Conservation (phyloP, 2,888 invertebrate genomes). For the Oscheius sp. region DNA sequence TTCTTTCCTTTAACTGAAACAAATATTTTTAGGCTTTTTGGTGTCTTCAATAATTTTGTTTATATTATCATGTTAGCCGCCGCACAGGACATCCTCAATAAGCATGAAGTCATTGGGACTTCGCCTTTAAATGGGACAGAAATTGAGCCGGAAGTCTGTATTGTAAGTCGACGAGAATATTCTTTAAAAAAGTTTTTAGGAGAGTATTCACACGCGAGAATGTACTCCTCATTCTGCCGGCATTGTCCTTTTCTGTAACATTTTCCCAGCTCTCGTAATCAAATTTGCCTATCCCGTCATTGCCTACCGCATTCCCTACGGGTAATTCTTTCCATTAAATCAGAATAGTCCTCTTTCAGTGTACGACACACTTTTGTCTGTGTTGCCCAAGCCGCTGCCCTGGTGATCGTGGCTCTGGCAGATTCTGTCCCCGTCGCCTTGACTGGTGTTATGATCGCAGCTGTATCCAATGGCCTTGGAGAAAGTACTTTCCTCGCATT, state of each 20-base stretch:
- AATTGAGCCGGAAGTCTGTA: not conserved
- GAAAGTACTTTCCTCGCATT: slow-evolving; percentile 38
- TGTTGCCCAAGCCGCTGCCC: slow-evolving; percentile 19
- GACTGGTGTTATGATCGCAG: slow-evolving; percentile 33
- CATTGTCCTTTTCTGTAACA: slow-evolving; percentile 41
- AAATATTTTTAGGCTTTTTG: slow-evolving; percentile 26
- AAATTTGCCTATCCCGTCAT: slow-evolving; percentile 37
- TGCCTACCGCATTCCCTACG: slow-evolving; percentile 36
- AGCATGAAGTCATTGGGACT: slow-evolving; percentile 1
- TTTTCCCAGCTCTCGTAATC: slow-evolving; percentile 39
- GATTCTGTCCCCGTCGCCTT: slow-evolving; percentile 31
- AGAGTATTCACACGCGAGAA: not conserved
- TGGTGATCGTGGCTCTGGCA: slow-evolving; percentile 34
- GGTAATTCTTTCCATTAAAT: slow-evolving; percentile 25
- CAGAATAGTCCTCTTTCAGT: slow-evolving; percentile 9
- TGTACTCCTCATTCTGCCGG: slow-evolving; percentile 38
- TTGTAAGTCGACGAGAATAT: not conserved
- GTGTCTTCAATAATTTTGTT: slow-evolving; percentile 30
- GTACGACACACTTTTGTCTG: slow-evolving; percentile 37
- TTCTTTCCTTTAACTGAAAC: not conserved
- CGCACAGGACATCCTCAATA: slow-evolving; percentile 32
- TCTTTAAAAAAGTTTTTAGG: slow-evolving; percentile 7
- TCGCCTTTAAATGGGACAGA: slow-evolving; percentile 8
- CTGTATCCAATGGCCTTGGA: slow-evolving; percentile 37
- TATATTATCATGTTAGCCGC: slow-evolving; percentile 27